Base-by-base conservation (phyloP, 2,797 vertebrate genomes). In the Ataeniobius toweri region DNA sequence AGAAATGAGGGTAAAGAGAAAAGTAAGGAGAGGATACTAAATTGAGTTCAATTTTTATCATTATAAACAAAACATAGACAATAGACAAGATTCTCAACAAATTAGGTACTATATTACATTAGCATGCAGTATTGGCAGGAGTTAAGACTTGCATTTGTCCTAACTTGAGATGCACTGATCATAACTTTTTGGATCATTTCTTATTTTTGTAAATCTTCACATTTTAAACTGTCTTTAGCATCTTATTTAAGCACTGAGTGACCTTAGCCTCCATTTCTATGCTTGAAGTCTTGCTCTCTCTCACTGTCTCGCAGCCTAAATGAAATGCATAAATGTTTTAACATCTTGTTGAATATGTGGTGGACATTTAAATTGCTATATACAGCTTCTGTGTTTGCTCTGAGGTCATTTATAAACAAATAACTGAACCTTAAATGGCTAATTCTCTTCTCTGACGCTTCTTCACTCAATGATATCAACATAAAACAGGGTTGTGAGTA, bases 141-240 rank as follows among this genome's bases (percentile, higher is more conserved):
- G 44, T 79, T 74, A 80, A 73, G 56, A 82, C 83, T 78, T 81
- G 75, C 86, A 86, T 78, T 80, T 86, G 73, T 85, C 80, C 80
- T n/a, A 86, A 78, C 69, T 80, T 77, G 84, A 80, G 68, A 24
- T 56, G 18, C 41, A 67, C 9, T 65, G 31, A 18, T 65, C 22
- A 41, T 41, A 67, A 69, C n/a, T 69, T n/a, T 44, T 41, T 24
- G 22, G 4, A 46, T 44, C 12, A 68, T n/a, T 69, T 69, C 22
- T n/a, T 69, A 69, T 14, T 69, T 46, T 69, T 69, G 12, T 46
- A 14, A 5, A 44, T 46, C 22, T 48, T n/a, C 10, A 22, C 9
- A 41, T 13, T 68, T 68, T 68, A 14, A 68, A 68, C n/a, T n/a
- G 39, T 44, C 10, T 44, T 44, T 41, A n/a, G 4, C 22, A 44